Percentiles rank a stretch among this genome's conserved stretches.
Evolutionary conservation across 64 coral and sea anemone species (phyloP).

Genomic region (Porites lutea): DNA sequence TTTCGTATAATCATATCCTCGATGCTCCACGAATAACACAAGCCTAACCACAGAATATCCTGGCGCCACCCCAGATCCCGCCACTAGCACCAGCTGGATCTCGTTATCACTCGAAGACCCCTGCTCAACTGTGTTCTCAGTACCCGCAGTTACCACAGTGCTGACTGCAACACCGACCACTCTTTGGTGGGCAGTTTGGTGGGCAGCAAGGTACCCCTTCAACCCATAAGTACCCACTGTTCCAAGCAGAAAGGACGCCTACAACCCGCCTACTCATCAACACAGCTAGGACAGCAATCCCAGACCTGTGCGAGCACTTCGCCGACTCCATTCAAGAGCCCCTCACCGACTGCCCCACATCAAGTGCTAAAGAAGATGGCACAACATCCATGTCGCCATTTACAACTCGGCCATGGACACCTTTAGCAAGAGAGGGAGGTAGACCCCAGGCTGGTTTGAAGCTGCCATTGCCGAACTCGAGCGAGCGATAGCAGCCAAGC

Average conservation of each 20-base stretch:
- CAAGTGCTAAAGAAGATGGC: constrained; percentile 32
- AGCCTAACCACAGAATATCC: constrained; percentile 8
- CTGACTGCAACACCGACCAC: constrained; percentile 47
- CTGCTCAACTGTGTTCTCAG: constrained; percentile 7
- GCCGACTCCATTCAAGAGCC: constrained; percentile 15
- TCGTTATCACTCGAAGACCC: constrained; percentile 15
- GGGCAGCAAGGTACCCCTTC: neutral
- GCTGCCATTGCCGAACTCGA: constrained; percentile 6
- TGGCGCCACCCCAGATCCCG: constrained; percentile 31
- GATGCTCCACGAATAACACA: no score
- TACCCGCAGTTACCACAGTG: constrained; percentile 47
- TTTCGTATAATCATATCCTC: no score
- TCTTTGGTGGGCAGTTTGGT: neutral
- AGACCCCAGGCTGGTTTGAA: constrained; percentile 51
- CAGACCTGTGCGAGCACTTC: neutral
- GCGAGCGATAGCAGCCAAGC: constrained; percentile 27
- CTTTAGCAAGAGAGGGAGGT: constrained; percentile 20
- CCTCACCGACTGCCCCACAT: neutral
- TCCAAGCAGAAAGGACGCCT: constrained; percentile 12
- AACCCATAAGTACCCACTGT: constrained; percentile 13
- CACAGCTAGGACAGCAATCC: constrained; percentile 3
- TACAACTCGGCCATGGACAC: constrained; percentile 34
- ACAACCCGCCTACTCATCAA: constrained; percentile 14
- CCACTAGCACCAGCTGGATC: constrained; percentile 41
- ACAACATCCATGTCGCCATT: neutral